Evolutionary conservation across 2,797 vertebrate genomes (phyloP).

Genomic region (Clarias laeviceps): DNA sequence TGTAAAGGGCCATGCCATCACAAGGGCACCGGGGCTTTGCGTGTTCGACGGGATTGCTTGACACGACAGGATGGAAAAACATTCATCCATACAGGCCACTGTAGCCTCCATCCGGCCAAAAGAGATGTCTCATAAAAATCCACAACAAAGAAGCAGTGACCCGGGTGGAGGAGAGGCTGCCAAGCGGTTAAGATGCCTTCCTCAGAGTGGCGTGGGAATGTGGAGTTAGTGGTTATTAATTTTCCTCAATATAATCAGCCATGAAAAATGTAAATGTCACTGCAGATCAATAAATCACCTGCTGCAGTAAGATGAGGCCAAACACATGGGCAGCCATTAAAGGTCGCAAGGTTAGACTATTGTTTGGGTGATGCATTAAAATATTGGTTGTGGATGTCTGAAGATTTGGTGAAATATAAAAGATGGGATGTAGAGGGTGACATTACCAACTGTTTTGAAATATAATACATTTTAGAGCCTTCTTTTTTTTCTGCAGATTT

Average conservation of each 20-base stretch:
- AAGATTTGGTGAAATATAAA: not conserved
- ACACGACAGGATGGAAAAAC: conserved; percentile 46
- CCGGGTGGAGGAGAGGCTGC: not conserved
- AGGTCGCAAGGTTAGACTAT: conserved; percentile 14
- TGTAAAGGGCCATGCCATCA: conserved; percentile 37
- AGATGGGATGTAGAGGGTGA: not conserved
- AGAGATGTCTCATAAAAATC: conserved; percentile 54
- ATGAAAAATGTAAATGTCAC: conserved; percentile 62
- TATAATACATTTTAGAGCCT: not conserved
- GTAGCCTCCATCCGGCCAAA: conserved; percentile 46
- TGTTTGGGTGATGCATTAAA: conserved; percentile 12
- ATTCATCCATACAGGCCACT: conserved; percentile 30
- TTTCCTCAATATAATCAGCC: conserved; percentile 42
- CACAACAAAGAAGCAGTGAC: conserved; percentile 49
- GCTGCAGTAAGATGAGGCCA: conserved; percentile 14
- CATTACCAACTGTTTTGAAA: not conserved
- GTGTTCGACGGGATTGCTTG: conserved; percentile 33
- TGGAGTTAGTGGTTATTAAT: conserved; percentile 33
- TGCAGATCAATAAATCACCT: conserved; percentile 53
- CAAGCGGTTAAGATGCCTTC: conserved; percentile 23
- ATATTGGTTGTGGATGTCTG: conserved; percentile 21
- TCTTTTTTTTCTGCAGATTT: not conserved
- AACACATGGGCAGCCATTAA: conserved; percentile 17
- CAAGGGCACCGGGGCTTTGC: conserved; percentile 40
- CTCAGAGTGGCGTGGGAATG: conserved; percentile 32